These are phyloP conservation scores for Ips typographus DNA, from an alignment of 1,140 invertebrate genomes.

Conservation along the genomic window DNA sequence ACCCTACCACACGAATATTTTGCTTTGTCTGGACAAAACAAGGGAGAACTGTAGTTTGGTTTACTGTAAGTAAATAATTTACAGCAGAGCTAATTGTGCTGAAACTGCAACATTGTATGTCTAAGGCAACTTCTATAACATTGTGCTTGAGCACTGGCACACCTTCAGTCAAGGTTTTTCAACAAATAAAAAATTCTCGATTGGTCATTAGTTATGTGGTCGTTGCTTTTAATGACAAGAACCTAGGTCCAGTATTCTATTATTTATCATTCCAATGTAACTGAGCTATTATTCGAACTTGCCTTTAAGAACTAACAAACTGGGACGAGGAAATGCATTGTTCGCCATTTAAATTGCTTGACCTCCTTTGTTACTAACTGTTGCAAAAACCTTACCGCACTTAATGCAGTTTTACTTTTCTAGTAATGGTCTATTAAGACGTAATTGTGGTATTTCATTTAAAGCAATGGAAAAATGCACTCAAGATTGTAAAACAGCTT, in stretches of 20 bases:
- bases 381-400: constrained; percentile 16
- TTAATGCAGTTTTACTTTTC: constrained; percentile 18
- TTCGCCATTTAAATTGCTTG: constrained; percentile 16
- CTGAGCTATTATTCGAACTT: constrained; percentile 3
- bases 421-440: no score
- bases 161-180: neutral
- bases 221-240: neutral
- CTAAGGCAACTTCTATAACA: no score
- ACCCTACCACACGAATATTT: no score
- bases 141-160: no score
- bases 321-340: constrained; percentile 22
- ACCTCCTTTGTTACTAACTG: constrained; percentile 16
- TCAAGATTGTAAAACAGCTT: no score
- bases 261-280: constrained; percentile 12
- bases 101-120: no score
- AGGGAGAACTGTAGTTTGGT: no score
- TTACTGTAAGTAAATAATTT: no score
- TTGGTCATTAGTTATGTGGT: no score
- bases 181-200: neutral
- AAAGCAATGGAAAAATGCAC: no score
- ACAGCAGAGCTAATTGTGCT: no score
- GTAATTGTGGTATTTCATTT: neutral
- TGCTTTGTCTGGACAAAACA: no score
- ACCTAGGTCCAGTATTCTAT: neutral
- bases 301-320: constrained; percentile 6